Percentiles rank a stretch among this genome's conserved stretches.
Evolutionary conservation across 2,888 invertebrate genomes (phyloP).

Genomic region (Rotaria socialis): DNA sequence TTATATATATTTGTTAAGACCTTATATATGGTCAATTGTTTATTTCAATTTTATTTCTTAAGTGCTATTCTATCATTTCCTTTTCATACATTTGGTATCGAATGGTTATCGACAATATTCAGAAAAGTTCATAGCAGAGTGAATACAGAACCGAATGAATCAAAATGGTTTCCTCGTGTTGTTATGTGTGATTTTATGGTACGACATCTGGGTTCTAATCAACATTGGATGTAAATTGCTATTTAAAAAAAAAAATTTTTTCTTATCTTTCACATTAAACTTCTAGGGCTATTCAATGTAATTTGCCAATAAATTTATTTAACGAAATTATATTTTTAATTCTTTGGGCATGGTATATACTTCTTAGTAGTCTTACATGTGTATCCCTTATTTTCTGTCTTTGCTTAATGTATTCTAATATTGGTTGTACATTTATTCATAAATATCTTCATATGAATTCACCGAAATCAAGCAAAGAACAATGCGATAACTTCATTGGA

Average conservation of each 20-base stretch:
- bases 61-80: neutral
- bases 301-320: conserved; percentile 22
- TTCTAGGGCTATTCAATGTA: neutral
- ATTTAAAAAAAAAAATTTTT: neutral
- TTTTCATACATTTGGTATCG: neutral
- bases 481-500: neutral
- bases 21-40: neutral
- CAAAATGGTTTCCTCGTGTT: conserved; percentile 4
- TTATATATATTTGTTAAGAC: neutral
- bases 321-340: neutral
- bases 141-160: neutral
- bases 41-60: neutral
- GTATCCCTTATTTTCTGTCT: neutral
- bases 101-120: neutral
- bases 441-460: neutral
- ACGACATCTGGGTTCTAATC: neutral
- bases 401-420: neutral
- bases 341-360: neutral
- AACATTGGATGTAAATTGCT: neutral
- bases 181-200: conserved; percentile 25
- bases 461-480: neutral
- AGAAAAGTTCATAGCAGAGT: neutral
- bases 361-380: neutral
- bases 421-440: neutral
- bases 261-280: neutral